Percentiles rank a stretch among this genome's conserved stretches.
phyloP scores from a whole-genome alignment of 2,888 invertebrate genomes.

The Plebejus anna region DNA sequence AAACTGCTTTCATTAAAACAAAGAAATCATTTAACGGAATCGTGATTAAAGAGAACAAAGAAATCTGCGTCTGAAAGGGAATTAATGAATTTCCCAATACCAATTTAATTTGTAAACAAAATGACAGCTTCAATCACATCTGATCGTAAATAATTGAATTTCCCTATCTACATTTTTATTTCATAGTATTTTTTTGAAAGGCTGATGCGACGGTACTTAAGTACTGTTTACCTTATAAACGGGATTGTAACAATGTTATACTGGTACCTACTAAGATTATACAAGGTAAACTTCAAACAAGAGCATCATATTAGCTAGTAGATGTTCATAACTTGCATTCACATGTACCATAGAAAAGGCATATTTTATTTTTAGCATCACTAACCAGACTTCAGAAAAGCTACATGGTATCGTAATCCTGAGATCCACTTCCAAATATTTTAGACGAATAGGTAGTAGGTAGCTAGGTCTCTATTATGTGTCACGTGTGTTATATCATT shows the following conservation, averaged over 20 bases:
- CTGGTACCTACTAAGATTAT: neutral
- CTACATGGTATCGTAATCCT: neutral
- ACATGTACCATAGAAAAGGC: neutral
- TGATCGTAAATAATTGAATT: neutral
- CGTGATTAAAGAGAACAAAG: neutral
- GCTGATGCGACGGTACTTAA: neutral
- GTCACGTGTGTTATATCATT: conserved; percentile 66
- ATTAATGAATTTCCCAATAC: neutral
- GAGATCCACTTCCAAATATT: conserved; percentile 5
- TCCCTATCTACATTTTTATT: neutral
- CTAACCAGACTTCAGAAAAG: neutral
- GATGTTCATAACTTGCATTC: neutral
- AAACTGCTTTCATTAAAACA: neutral
- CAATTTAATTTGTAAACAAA: neutral
- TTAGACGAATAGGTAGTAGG: neutral
- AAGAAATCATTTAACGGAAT: neutral
- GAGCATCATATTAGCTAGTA: neutral
- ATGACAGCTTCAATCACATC: conserved; percentile 2
- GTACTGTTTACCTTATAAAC: neutral
- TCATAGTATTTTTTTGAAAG: neutral
- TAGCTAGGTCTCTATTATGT: conserved; percentile 32
- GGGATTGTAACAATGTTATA: neutral
- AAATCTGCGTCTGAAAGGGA: neutral
- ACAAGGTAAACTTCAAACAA: neutral
- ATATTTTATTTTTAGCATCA: neutral